phyloP scores from a whole-genome alignment of 2,888 invertebrate genomes.

The Caenorhabditis angaria region DNA sequence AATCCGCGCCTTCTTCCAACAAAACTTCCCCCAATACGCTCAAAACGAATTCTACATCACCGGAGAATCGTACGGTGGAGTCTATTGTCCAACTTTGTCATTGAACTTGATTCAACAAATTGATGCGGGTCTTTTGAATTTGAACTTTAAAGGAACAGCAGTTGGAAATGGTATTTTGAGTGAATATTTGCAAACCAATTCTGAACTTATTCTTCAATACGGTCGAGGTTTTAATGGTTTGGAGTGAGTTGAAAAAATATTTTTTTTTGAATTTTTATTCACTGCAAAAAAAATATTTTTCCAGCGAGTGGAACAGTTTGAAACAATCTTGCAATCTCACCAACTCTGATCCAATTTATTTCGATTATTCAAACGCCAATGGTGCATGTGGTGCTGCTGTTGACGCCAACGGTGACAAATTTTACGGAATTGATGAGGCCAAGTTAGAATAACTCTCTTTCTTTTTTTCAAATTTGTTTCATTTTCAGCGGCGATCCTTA shows the following conservation, averaged over 20 bases:
- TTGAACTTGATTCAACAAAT: constrained; percentile 41
- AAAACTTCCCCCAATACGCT: constrained; percentile 73
- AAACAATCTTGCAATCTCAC: constrained; percentile 40
- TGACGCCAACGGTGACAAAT: constrained; percentile 34
- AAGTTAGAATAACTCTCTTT: constrained; percentile 14
- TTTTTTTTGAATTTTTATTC: constrained; percentile 1
- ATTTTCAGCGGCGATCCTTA: constrained; percentile 44
- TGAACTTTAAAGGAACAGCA: constrained; percentile 59
- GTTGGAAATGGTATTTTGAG: constrained; percentile 63
- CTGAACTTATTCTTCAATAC: constrained; percentile 55
- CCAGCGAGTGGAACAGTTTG: constrained; percentile 52
- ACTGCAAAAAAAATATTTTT: constrained; percentile 9
- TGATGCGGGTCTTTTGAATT: constrained; percentile 32
- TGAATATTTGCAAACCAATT: constrained; percentile 56
- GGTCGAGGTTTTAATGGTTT: constrained; percentile 58
- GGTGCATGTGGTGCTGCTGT: constrained; percentile 33
- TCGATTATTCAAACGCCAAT: constrained; percentile 33
- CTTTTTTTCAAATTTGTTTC: neutral
- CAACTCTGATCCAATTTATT: constrained; percentile 38
- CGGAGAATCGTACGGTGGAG: constrained; percentile 66
- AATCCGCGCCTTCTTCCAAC: constrained; percentile 73
- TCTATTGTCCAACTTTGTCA: constrained; percentile 49
- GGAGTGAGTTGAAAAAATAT: constrained; percentile 34
- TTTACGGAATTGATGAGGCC: constrained; percentile 27
- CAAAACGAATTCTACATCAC: constrained; percentile 73